Conservation (phyloP, 1,140 invertebrate species). For the Adelges cooleyi region DNA sequence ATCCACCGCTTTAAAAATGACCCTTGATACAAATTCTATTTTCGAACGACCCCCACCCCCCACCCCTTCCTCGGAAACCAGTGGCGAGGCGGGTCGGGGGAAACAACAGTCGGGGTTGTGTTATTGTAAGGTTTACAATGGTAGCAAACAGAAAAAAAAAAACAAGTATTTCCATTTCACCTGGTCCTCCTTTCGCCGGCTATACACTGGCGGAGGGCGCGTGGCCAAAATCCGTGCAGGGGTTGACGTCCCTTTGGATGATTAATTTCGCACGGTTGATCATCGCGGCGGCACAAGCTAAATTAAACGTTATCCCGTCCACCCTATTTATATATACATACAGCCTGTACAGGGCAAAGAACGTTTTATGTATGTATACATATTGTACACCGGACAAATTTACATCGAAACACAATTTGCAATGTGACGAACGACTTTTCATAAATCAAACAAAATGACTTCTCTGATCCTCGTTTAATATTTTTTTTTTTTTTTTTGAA, state of each 20-base stretch:
- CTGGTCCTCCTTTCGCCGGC: neutral
- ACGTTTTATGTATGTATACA: too few relatives aligned
- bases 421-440: neutral
- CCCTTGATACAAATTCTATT: conserved; percentile 22
- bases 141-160: neutral
- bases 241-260: conserved; percentile 21
- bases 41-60: neutral
- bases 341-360: too few relatives aligned
- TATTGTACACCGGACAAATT: conserved; percentile 2
- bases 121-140: conserved; percentile 27
- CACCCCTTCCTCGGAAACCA: too few relatives aligned
- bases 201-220: neutral
- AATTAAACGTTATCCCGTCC: conserved; percentile 3
- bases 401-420: conserved; percentile 12
- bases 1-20: conserved; percentile 28
- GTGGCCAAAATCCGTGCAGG: conserved; percentile 19
- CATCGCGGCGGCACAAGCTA: conserved; percentile 15
- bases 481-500: too few relatives aligned
- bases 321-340: neutral
- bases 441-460: too few relatives aligned
- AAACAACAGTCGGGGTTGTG: conserved; percentile 2
- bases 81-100: neutral
- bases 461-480: too few relatives aligned
- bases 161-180: conserved; percentile 28
- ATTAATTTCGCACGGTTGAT: conserved; percentile 28